Evolutionary conservation across 2,113 vertebrate genomes (phyloP).

Genomic region (Onychorhynchus coronatus): DNA sequence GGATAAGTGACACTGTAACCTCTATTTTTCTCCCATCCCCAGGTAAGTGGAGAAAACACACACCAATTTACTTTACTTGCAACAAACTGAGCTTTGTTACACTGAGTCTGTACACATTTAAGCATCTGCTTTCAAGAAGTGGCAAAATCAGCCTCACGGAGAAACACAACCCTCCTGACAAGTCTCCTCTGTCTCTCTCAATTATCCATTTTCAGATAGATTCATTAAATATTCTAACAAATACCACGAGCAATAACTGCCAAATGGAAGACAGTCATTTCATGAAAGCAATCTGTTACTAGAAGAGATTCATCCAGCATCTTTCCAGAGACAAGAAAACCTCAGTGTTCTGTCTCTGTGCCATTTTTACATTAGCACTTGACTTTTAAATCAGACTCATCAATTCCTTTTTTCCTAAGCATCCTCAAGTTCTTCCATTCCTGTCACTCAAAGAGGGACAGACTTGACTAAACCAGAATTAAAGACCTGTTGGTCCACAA

Average conservation of each 20-base stretch:
- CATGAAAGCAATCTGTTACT: background rate
- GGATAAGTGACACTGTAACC: background rate
- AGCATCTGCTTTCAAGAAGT: background rate
- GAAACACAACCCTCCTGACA: background rate
- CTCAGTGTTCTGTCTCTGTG: background rate
- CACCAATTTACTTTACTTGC: background rate
- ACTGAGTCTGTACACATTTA: background rate
- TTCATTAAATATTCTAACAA: background rate
- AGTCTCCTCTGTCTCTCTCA: background rate
- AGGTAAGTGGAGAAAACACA: background rate
- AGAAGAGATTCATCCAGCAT: background rate
- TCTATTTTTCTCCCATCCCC: background rate
- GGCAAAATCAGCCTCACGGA: background rate
- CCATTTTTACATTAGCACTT: background rate
- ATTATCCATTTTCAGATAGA: background rate
- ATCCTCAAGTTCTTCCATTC: background rate
- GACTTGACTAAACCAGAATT: background rate
- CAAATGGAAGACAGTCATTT: background rate
- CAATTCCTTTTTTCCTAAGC: background rate
- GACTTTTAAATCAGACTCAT: background rate
- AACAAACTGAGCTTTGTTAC: background rate
- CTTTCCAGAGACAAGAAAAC: background rate
- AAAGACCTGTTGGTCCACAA: background rate
- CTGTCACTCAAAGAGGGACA: background rate
- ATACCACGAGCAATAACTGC: background rate